A percentile compares a stretch with the other conserved stretches of the same genome.
Evolutionary conservation across 2,888 invertebrate species (phyloP).

Genomic region (Ichneumon xanthorius): DNA sequence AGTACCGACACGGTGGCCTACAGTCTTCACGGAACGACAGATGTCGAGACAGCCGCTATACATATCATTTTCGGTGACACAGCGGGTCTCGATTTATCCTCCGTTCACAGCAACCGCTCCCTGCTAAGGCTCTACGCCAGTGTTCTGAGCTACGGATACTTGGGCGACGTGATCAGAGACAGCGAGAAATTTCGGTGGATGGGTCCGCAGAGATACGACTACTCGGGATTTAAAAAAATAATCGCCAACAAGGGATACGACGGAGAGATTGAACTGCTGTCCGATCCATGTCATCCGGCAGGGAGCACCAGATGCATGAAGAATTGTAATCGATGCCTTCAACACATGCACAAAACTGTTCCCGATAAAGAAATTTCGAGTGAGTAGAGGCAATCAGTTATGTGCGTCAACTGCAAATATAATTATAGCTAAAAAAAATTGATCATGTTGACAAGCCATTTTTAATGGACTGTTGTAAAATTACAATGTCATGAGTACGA

Average conservation of each 20-base stretch:
- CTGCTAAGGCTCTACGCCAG: slow-evolving; percentile 90
- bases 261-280: slow-evolving; percentile 87
- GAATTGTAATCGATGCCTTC: slow-evolving; percentile 85
- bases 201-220: slow-evolving; percentile 94
- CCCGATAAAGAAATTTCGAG: slow-evolving; percentile 80
- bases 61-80: slow-evolving; percentile 92
- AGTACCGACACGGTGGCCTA: slow-evolving; percentile 93
- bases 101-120: slow-evolving; percentile 88
- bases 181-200: slow-evolving; percentile 94
- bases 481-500: neutral
- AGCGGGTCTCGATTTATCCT: slow-evolving; percentile 91
- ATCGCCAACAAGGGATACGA: slow-evolving; percentile 88
- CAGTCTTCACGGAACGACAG: slow-evolving; percentile 92
- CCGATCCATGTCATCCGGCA: slow-evolving; percentile 84
- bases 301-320: slow-evolving; percentile 85
- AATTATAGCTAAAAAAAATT: too few relatives aligned
- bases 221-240: slow-evolving; percentile 90
- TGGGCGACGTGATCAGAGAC: slow-evolving; percentile 92
- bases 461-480: too few relatives aligned
- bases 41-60: slow-evolving; percentile 92
- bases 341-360: slow-evolving; percentile 77
- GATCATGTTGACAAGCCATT: too few relatives aligned
- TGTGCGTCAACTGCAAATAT: neutral
- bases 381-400: slow-evolving; percentile 68
- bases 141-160: slow-evolving; percentile 93